These are phyloP conservation scores for Prionace glauca DNA, from an alignment of 2,797 vertebrate genomes.

Conservation along the genomic window DNA sequence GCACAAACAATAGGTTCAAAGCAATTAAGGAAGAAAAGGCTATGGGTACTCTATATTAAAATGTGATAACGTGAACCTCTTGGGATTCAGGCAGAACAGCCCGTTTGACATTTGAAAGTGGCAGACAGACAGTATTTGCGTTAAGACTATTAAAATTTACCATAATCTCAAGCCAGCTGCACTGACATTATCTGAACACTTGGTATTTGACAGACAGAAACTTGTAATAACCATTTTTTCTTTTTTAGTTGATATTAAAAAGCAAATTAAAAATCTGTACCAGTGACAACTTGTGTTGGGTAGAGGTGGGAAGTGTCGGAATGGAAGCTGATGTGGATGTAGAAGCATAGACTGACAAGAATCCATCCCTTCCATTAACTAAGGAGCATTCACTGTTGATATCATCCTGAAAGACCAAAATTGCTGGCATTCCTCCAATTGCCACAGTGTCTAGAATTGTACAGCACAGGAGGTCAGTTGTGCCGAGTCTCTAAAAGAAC, in stretches of 20 bases:
- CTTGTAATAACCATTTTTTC: slow-evolving; percentile 13
- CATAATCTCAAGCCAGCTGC: slow-evolving; percentile 20
- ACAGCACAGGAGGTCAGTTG: background rate
- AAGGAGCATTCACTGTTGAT: background rate
- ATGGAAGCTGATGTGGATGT: background rate
- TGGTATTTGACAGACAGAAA: background rate
- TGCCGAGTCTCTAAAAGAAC: background rate
- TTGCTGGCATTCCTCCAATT: background rate
- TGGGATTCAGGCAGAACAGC: slow-evolving; percentile 53
- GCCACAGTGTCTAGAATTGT: no score
- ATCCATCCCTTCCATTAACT: background rate
- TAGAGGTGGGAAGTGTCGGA: background rate
- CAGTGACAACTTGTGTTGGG: background rate
- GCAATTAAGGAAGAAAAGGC: slow-evolving; percentile 59
- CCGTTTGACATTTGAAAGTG: slow-evolving; percentile 55
- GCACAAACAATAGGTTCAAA: slow-evolving; percentile 62
- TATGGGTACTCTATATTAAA: slow-evolving; percentile 55
- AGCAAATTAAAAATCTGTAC: background rate
- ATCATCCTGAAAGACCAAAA: background rate
- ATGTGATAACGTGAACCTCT: slow-evolving; percentile 57
- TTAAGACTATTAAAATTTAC: slow-evolving; percentile 34
- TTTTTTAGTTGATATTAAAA: background rate
- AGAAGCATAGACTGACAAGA: background rate
- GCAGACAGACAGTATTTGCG: slow-evolving; percentile 51
- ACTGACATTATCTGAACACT: slow-evolving; percentile 23